Evolutionary conservation across 2,888 invertebrate species (phyloP), one percentile per base, ranked within the genome.

Genomic region (Bombyx huttoni): DNA sequence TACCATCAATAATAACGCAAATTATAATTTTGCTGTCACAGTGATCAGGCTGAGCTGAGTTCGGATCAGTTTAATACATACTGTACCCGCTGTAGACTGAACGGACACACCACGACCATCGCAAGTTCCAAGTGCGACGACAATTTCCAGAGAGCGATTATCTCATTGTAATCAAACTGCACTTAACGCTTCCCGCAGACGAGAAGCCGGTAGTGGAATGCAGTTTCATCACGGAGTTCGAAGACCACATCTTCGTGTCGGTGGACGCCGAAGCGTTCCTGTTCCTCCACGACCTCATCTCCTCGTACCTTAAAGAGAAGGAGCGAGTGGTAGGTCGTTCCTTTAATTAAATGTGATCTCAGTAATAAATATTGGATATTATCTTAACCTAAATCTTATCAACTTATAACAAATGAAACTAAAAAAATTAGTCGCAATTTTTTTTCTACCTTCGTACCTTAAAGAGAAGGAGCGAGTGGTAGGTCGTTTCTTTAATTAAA

Each of bases 261-360:
- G 98, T 98, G 58, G 97, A 99, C 86, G 98, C 98, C 0, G 98
- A 99, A 85, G 97, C 98, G 1, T 98, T 99, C 88, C 95, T 99
- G 84, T 99, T 99, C 82, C 89, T 99, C 40, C 99, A 99, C 77
- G 98, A 99, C 80, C 91, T 99, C 54, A 96, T 99, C 61, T 97
- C 96, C 1, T 97, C 97, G 0, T 99, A 99, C 76, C 93, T 98
- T 53, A 96, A 95, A 77, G 98, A 98, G 79, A 97, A 96, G 76
- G 97, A 97, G 67, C 90, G 93, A 82, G 91, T 95, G 79, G 94
- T 95, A 68, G 81, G 81, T 73, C 6, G 7, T 7, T 24, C 1
- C 8, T 10, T 35, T 35, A 46, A n/a, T 48, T 34, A 46, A 8
- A 3, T 33, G 33, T 49, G 46, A 47, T 13, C 7, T 35, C 14